Percentiles rank a stretch among this genome's conserved stretches.
phyloP scores from a whole-genome alignment of 2,888 invertebrate genomes.

The Cephus pulcher region DNA sequence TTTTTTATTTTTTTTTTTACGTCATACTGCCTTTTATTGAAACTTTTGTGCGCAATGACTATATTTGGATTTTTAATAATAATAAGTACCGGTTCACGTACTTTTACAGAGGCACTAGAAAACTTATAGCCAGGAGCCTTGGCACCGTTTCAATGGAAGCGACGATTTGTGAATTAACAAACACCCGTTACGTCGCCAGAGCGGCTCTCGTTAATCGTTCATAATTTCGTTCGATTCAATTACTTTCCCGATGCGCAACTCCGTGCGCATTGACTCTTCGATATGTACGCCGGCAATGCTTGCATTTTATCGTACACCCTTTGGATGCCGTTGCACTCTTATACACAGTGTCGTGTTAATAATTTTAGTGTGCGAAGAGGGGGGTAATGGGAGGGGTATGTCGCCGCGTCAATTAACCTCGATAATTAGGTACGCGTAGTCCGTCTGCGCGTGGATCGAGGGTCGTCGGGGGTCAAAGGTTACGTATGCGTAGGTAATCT shows the following conservation, averaged over 20 bases:
- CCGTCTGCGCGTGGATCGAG: neutral
- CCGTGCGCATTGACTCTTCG: slow-evolving; percentile 48
- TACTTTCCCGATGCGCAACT: slow-evolving; percentile 45
- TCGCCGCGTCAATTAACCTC: slow-evolving; percentile 49
- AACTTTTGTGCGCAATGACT: too few relatives aligned
- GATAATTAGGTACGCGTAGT: slow-evolving; percentile 39
- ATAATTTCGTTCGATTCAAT: slow-evolving; percentile 62
- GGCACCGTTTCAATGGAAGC: slow-evolving; percentile 4
- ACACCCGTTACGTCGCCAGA: slow-evolving; percentile 34
- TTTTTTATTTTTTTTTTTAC: too few relatives aligned
- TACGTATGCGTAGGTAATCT: neutral
- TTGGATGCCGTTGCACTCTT: neutral
- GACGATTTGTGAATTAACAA: slow-evolving; percentile 8
- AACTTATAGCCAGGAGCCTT: neutral
- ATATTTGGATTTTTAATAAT: neutral
- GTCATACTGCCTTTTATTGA: too few relatives aligned
- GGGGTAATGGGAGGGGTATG: slow-evolving; percentile 26
- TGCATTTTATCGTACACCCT: slow-evolving; percentile 55
- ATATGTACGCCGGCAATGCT: slow-evolving; percentile 48
- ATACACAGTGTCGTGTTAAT: slow-evolving; percentile 32
- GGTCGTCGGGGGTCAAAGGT: neutral
- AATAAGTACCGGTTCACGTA: neutral
- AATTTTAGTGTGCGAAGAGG: slow-evolving; percentile 33
- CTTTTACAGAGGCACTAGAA: neutral
- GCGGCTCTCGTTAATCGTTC: slow-evolving; percentile 48